A percentile compares a stretch with the other conserved stretches of the same genome.
These are phyloP conservation scores for Platyscapa corneri DNA, from an alignment of 1,140 invertebrate species.

Conservation along the genomic window DNA sequence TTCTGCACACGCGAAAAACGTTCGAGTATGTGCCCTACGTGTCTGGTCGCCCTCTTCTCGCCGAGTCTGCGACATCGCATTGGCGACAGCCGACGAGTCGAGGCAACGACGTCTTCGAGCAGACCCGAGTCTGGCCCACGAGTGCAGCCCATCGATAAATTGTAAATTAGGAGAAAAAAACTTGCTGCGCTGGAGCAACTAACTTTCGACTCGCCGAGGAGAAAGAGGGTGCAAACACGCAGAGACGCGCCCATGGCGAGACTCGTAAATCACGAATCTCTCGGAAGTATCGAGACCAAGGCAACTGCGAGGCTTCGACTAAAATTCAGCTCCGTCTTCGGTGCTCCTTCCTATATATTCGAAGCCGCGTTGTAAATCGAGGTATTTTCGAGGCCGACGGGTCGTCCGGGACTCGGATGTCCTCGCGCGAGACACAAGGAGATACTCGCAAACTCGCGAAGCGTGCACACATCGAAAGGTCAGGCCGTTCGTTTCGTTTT, in stretches of 20 bases:
- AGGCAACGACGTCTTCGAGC: too few relatives aligned
- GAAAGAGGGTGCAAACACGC: too few relatives aligned
- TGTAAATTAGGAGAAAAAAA: too few relatives aligned
- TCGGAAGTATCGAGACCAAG: neutral
- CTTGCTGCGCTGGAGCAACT: too few relatives aligned
- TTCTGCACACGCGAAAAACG: too few relatives aligned
- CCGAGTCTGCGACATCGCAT: too few relatives aligned
- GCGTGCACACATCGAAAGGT: conserved; percentile 6
- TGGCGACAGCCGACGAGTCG: too few relatives aligned
- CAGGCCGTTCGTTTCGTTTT: conserved; percentile 3
- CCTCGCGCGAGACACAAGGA: neutral
- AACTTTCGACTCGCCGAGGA: too few relatives aligned
- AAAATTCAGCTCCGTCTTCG: neutral
- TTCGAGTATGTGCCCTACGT: too few relatives aligned
- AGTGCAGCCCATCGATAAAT: too few relatives aligned
- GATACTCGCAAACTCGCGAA: neutral
- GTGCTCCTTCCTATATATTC: neutral
- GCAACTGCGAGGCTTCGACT: neutral
- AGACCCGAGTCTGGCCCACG: too few relatives aligned
- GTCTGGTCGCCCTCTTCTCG: too few relatives aligned
- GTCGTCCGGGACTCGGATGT: neutral
- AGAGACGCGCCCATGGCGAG: neutral
- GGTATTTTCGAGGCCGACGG: neutral
- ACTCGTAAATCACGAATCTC: neutral
- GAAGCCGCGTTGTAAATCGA: neutral